Percentiles rank a stretch among this genome's conserved stretches.
These are phyloP conservation scores for Temnothorax rugatulus DNA, from an alignment of 2,888 invertebrate genomes.

Conservation along the genomic window DNA sequence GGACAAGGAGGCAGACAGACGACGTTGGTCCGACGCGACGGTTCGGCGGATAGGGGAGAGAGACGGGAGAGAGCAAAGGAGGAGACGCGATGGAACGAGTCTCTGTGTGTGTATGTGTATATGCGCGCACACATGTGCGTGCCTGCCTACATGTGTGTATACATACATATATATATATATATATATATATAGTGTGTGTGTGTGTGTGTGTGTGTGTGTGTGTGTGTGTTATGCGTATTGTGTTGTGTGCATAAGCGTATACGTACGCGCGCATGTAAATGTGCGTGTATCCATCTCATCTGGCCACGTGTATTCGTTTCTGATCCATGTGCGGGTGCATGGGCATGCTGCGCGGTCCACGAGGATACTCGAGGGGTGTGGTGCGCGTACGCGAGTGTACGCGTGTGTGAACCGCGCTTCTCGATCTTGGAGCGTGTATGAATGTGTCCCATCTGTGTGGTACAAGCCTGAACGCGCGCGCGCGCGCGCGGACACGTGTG, in stretches of 20 bases:
- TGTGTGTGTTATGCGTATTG: background rate
- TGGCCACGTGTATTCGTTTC: constrained; percentile 27
- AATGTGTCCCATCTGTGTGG: constrained; percentile 15
- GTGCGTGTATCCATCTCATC: constrained; percentile 8
- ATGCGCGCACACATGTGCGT: background rate
- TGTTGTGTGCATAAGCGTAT: background rate
- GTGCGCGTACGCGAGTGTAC: constrained; percentile 22
- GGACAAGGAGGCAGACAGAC: constrained; percentile 46
- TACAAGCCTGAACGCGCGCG: constrained; percentile 13
- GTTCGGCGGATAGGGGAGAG: constrained; percentile 48
- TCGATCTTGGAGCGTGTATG: constrained; percentile 20
- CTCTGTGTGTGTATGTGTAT: constrained; percentile 16
- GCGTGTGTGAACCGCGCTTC: constrained; percentile 28
- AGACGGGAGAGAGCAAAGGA: constrained; percentile 28
- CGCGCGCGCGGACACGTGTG: constrained; percentile 1
- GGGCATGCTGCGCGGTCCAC: constrained; percentile 37
- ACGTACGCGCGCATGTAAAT: constrained; percentile 10
- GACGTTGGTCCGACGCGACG: constrained; percentile 45
- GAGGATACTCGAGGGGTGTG: constrained; percentile 55
- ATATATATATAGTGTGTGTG: too few species aligned
- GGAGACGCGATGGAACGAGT: constrained; percentile 64
- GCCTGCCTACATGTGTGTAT: background rate
- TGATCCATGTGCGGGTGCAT: constrained; percentile 22
- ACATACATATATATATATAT: too few species aligned
- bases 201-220: too few species aligned